phyloP scores from a whole-genome alignment of 2,797 vertebrate genomes.

The Chiloscyllium punctatum region DNA sequence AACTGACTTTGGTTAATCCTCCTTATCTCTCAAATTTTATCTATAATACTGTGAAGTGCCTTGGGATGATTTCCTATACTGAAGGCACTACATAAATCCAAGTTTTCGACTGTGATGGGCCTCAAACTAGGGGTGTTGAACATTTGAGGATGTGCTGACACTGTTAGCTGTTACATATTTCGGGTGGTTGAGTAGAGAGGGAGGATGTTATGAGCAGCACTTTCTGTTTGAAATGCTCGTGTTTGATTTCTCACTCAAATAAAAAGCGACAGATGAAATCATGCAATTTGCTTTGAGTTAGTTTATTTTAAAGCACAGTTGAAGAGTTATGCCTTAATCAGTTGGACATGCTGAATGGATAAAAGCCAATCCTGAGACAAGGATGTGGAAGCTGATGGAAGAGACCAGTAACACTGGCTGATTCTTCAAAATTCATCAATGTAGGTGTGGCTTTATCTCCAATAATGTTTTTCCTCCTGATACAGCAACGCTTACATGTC shows the following conservation, averaged over 20 bases:
- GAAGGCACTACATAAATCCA: not conserved
- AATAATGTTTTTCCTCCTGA: too few relatives aligned
- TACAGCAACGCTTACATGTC: too few relatives aligned
- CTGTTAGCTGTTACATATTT: not conserved
- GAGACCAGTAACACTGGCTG: not conserved
- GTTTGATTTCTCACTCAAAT: slow-evolving; percentile 3
- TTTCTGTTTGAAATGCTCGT: not conserved
- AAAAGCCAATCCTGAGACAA: not conserved
- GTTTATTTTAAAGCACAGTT: slow-evolving; percentile 23
- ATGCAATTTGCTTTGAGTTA: slow-evolving; percentile 2
- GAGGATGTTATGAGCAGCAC: not conserved
- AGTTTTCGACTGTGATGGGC: not conserved
- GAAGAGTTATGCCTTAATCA: not conserved
- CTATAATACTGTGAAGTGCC: not conserved
- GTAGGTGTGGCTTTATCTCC: too few relatives aligned
- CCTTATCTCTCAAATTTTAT: not conserved
- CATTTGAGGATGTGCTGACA: not conserved
- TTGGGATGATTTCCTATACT: too few relatives aligned
- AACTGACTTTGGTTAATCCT: not conserved
- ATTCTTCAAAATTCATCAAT: not conserved
- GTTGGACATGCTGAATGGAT: not conserved
- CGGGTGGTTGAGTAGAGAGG: not conserved
- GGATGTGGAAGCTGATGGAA: not conserved
- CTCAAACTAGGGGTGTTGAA: not conserved
- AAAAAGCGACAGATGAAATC: not conserved